Evolutionary conservation across 1,140 invertebrate genomes (phyloP).

Genomic region (Achroia grisella): DNA sequence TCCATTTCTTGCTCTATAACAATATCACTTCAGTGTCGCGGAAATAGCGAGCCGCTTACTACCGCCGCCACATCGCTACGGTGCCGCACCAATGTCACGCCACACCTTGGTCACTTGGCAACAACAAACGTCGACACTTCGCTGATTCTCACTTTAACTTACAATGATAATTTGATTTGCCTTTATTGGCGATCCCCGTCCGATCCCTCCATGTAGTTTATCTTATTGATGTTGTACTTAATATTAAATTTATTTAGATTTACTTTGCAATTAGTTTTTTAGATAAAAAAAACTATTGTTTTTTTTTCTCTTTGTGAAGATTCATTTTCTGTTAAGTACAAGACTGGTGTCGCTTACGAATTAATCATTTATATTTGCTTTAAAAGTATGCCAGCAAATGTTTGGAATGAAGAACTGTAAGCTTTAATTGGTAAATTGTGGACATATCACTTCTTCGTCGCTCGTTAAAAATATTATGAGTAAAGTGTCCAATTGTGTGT

Average conservation of each 20-base stretch:
- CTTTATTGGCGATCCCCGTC: slow-evolving; percentile 25
- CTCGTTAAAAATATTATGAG: slow-evolving; percentile 17
- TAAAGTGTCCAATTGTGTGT: slow-evolving; percentile 39
- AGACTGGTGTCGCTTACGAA: slow-evolving; percentile 19
- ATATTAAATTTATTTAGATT: slow-evolving; percentile 26
- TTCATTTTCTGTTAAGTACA: slow-evolving; percentile 12
- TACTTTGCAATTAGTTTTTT: slow-evolving; percentile 30
- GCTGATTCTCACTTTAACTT: too few relatives aligned
- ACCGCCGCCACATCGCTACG: too few relatives aligned
- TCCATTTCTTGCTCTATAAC: background rate
- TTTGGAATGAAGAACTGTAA: slow-evolving; percentile 31
- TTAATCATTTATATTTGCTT: slow-evolving; percentile 15
- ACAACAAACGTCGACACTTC: too few relatives aligned
- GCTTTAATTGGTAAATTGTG: slow-evolving; percentile 55
- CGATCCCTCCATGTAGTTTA: slow-evolving; percentile 37
- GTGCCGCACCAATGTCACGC: too few relatives aligned
- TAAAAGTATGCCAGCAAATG: slow-evolving; percentile 18
- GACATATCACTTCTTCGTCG: slow-evolving; percentile 44
- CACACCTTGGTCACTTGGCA: too few relatives aligned
- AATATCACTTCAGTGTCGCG: too few relatives aligned
- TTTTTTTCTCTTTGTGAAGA: slow-evolving; percentile 20
- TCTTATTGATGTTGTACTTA: slow-evolving; percentile 40
- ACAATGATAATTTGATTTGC: background rate
- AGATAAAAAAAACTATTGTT: slow-evolving; percentile 18
- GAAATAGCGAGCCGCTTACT: too few relatives aligned